phyloP scores from a whole-genome alignment of 1,140 invertebrate species.

The Theocolax elegans region DNA sequence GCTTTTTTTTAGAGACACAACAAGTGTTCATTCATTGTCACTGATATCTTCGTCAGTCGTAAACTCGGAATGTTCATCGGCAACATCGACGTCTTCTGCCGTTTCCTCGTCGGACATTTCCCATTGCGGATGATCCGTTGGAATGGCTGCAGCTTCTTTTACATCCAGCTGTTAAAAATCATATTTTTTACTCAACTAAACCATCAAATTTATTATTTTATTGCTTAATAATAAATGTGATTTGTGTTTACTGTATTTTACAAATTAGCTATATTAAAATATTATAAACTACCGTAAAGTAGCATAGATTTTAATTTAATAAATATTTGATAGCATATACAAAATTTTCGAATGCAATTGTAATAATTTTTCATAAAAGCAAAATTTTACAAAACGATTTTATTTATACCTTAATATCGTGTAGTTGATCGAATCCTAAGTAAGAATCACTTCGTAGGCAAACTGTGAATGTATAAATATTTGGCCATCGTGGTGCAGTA shows the following conservation, averaged over 20 bases:
- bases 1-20: conserved; percentile 4
- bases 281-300: no score
- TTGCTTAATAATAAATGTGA: no score
- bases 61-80: conserved; percentile 76
- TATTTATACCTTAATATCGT: conserved; percentile 88
- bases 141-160: conserved; percentile 91
- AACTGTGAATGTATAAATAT: conserved; percentile 93
- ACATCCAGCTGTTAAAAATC: conserved; percentile 82
- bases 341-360: neutral
- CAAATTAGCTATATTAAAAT: no score
- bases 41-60: conserved; percentile 79
- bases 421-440: conserved; percentile 88
- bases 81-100: conserved; percentile 79
- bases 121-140: conserved; percentile 95
- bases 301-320: no score
- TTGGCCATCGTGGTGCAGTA: conserved; percentile 92
- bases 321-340: no score
- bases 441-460: conserved; percentile 94
- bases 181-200: no score
- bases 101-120: conserved; percentile 94
- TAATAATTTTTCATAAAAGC: neutral
- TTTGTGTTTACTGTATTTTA: no score
- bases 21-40: conserved; percentile 65
- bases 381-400: neutral
- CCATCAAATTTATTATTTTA: no score